phyloP scores from a whole-genome alignment of 2,888 invertebrate species.

The Criorhina ranunculi region DNA sequence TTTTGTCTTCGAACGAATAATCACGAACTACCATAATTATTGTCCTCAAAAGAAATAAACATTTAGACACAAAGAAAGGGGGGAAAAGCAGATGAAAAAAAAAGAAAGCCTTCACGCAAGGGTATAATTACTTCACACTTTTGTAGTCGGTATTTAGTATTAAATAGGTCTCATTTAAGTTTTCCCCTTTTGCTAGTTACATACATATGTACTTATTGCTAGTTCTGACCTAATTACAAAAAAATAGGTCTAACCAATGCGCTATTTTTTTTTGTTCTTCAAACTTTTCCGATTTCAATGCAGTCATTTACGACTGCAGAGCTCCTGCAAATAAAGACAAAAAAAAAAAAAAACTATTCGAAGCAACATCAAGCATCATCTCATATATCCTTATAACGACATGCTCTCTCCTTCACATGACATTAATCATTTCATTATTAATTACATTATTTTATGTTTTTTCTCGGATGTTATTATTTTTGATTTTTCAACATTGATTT shows the following conservation, averaged over 20 bases:
- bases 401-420: constrained; percentile 64
- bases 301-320: constrained; percentile 26
- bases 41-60: constrained; percentile 4
- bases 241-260: constrained; percentile 30
- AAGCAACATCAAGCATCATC: constrained; percentile 34
- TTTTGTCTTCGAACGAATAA: not conserved
- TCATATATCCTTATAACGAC: constrained; percentile 29
- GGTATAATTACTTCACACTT: constrained; percentile 23
- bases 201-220: not conserved
- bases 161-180: constrained; percentile 11
- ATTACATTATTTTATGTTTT: constrained; percentile 66
- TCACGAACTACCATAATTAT: not conserved
- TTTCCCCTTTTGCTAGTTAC: not conserved
- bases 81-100: not conserved
- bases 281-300: constrained; percentile 13
- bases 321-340: constrained; percentile 3
- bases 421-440: constrained; percentile 72
- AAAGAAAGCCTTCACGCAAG: constrained; percentile 14
- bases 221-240: constrained; percentile 37
- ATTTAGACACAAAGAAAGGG: not conserved
- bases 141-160: constrained; percentile 15
- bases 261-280: not conserved
- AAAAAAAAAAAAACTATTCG: not conserved
- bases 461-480: constrained; percentile 75
- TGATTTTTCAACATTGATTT: constrained; percentile 76